Base-by-base conservation (phyloP, 1,140 invertebrate genomes). In the Diabrotica virgifera region DNA sequence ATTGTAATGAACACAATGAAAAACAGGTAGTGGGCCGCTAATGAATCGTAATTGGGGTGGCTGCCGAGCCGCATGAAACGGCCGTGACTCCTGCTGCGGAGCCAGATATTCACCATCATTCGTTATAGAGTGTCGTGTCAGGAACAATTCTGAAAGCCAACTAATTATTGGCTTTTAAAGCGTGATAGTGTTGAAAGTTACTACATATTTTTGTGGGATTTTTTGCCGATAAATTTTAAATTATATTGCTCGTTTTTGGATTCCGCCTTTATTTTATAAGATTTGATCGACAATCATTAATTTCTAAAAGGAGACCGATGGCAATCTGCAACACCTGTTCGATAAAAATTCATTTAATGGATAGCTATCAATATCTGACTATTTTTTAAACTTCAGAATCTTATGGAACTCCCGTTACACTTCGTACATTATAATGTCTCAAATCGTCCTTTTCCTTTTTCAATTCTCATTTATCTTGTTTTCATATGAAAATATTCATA, bases 1-100 rank as follows among this genome's bases (percentile, higher is more conserved):
- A 46, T 46, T 46, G 40, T 46, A n/a, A 46, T 46, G 40, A 46
- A 46, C 40, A 46, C 40, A 46, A 46, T 46, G 40, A 46, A 46
- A 46, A 46, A 46, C 40, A 46, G 40, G 40, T 46, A 46, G 40
- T 46, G 40, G 40, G 40, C 40, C 40, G 40, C 40, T 46, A 46
- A 46, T 46, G 40, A 46, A 46, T 10, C 40, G 40, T 46, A 46
- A 46, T 46, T 46, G 40, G 40, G 40, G 40, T 46, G 40, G 40
- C 40, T 46, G 40, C 8, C 40, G 40, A 46, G 40, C 5, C 5
- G 40, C 4, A 46, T 46, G 40, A 46, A 46, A 46, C n/a, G 40
- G 40, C 40, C 40, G 40, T 46, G 40, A 46, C 40, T 46, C 40
- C 40, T 46, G 40, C 40, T 46, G 40, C 40, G n/a, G 40, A 46